phyloP scores from a whole-genome alignment of 1,140 invertebrate species.

The Oedothorax gibbosus region DNA sequence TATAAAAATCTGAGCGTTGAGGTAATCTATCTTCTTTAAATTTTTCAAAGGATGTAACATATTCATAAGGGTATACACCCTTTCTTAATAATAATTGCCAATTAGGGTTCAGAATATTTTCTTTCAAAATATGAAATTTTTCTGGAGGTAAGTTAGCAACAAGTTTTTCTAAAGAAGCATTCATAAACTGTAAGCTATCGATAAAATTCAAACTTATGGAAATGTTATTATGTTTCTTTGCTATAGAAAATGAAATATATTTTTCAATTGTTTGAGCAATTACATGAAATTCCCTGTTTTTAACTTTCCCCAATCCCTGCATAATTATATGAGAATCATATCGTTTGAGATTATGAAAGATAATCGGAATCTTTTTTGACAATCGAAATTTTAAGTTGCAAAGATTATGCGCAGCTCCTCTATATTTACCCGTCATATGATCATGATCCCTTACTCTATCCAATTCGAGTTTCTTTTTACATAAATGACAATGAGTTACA shows the following conservation, averaged over 20 bases:
- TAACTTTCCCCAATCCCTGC: not conserved
- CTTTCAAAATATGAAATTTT: not conserved
- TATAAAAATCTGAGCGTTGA: no score
- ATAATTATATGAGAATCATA: constrained; percentile 13
- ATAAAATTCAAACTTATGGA: not conserved
- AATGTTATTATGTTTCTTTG: not conserved
- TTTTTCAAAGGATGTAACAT: not conserved
- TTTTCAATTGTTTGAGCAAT: not conserved
- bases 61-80: not conserved
- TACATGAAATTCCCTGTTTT: not conserved
- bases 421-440: constrained; percentile 18
- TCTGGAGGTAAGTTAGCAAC: not conserved
- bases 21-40: not conserved
- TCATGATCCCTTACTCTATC: constrained; percentile 22
- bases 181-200: not conserved
- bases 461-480: not conserved
- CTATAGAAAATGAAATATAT: not conserved
- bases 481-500: not conserved
- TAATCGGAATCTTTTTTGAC: not conserved
- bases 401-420: not conserved
- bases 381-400: constrained; percentile 18
- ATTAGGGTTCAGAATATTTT: not conserved
- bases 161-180: no score
- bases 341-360: constrained; percentile 36
- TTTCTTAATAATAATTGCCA: not conserved